Conservation (phyloP, 2,888 invertebrate genomes). For the Graphium colonna region DNA sequence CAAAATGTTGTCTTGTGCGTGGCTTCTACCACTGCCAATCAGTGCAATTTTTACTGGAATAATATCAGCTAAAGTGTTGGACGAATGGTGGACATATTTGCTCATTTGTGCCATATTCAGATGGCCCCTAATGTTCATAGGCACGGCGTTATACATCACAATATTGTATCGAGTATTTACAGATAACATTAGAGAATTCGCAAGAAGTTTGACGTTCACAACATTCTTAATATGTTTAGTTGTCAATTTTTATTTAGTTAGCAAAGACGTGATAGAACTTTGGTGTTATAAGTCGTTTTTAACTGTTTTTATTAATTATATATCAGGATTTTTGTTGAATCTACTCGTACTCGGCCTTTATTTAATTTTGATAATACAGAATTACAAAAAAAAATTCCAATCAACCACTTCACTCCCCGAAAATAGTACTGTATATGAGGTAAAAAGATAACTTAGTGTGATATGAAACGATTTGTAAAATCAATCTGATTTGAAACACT, state of each 20-base stretch:
- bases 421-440: conserved; percentile 24
- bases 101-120: conserved; percentile 54
- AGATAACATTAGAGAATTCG: conserved; percentile 60
- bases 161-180: conserved; percentile 53
- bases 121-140: conserved; percentile 63
- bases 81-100: conserved; percentile 46
- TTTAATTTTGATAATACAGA: conserved; percentile 49
- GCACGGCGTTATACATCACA: conserved; percentile 52
- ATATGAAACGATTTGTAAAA: neutral
- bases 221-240: conserved; percentile 64
- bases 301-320: conserved; percentile 46
- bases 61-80: conserved; percentile 35
- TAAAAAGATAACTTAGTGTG: conserved; percentile 1
- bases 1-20: conserved; percentile 51
- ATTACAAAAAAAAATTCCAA: conserved; percentile 45
- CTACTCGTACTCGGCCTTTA: conserved; percentile 55
- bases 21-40: conserved; percentile 56
- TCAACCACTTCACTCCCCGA: conserved; percentile 40
- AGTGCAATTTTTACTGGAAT: conserved; percentile 42
- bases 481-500: neutral
- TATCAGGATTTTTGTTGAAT: conserved; percentile 57
- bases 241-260: conserved; percentile 60
- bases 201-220: conserved; percentile 55
- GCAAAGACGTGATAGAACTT: conserved; percentile 54
- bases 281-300: conserved; percentile 49